These are phyloP conservation scores for Dascillus cervinus DNA, from an alignment of 2,888 invertebrate genomes.

Conservation along the genomic window DNA sequence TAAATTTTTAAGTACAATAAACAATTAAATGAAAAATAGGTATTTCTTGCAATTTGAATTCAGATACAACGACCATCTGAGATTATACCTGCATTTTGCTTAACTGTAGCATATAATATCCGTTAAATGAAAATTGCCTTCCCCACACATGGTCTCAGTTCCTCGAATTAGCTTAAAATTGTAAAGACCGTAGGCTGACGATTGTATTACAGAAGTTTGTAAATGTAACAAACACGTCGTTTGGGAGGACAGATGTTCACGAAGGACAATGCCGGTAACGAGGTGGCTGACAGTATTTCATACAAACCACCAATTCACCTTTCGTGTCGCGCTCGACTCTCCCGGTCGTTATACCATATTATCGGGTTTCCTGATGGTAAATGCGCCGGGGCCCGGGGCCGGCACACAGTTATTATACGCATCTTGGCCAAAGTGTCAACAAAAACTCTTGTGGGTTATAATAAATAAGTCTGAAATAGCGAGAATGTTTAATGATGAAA, in stretches of 20 bases:
- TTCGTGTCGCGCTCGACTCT: conserved; percentile 11
- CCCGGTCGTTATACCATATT: conserved; percentile 8
- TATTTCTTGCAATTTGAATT: too few species aligned
- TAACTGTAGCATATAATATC: too few species aligned
- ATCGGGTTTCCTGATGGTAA: conserved; percentile 10
- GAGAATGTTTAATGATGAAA: conserved; percentile 21
- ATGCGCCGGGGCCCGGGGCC: conserved; percentile 5
- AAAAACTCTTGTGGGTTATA: conserved; percentile 12
- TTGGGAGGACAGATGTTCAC: conserved; percentile 35
- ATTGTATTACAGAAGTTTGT: conserved; percentile 19
- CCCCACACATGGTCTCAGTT: too few species aligned
- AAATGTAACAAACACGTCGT: conserved; percentile 32
- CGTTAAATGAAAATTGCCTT: too few species aligned
- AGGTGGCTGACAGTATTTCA: conserved; percentile 27
- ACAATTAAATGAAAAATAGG: too few species aligned
- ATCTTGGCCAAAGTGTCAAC: conserved; percentile 13
- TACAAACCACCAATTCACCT: conserved; percentile 10
- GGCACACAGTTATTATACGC: conserved; percentile 10
- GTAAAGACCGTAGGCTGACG: conserved; percentile 10
- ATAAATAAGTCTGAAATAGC: conserved; percentile 16
- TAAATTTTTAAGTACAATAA: too few species aligned
- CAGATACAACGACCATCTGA: too few species aligned
- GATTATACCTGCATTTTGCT: too few species aligned
- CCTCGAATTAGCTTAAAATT: too few species aligned
- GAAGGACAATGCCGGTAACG: conserved; percentile 38